Evolutionary conservation across 2,797 vertebrate species (phyloP), one percentile per base, ranked within the genome.

Genomic region (Acanthurus leucopareius): DNA sequence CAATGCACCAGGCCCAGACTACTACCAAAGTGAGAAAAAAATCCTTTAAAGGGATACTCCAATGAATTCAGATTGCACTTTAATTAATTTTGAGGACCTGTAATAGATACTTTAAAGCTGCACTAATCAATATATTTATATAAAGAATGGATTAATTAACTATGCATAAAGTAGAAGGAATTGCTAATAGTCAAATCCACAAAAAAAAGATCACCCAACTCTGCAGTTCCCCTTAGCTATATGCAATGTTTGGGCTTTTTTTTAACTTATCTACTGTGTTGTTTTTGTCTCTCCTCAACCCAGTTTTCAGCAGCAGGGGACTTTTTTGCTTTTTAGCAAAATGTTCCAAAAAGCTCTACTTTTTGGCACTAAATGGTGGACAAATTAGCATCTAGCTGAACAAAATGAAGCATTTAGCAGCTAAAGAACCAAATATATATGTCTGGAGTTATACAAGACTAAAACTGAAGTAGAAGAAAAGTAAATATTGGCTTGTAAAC

Each of bases 121-220:
- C 19, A 59, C 40, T 49, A 16, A 61, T 28, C 49, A 16, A 40
- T 79, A 75, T 83, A 60, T 74, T 71, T 77, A 51, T 52, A 66
- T 22, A 10, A 66, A 54, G 15, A 32, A 35, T 17, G 0, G 15
- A 38, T 44, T 3, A 72, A 49, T 45, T 53, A 28, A 40, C n/a
- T 49, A 40, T 17, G 11, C 57, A 16, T 19, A 32, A 32, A 25
- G 6, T 42, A 10, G 52, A 51, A 32, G 28, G 47, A 1, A 19
- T 51, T 4, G 10, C 19, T 45, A 16, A 32, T 65, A 45, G 44
- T 59, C 38, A 60, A 20, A 59, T 16, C 22, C 6, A 42, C 45
- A 25, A 11, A 64, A 42, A 42, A 63, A 51, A 42, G 2, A 57
- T 63, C 52, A 2, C 10, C 19, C 28, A 7, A 14, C 69, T 45